Conservation (phyloP, 2,113 vertebrate species). For the Dissostichus mawsoni region DNA sequence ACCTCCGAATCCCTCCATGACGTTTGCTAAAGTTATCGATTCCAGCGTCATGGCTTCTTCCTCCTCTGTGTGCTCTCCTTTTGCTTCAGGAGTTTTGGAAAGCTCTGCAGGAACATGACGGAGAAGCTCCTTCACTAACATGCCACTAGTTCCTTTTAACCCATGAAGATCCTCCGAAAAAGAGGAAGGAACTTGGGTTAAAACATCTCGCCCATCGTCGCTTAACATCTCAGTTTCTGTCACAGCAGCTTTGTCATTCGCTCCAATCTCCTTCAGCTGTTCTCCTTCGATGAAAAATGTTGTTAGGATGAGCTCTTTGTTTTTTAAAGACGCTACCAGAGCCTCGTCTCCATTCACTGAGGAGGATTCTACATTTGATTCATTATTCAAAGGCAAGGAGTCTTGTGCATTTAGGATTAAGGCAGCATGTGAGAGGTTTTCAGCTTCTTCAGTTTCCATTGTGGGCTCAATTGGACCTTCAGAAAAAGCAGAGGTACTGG, state of each 20-base stretch:
- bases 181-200: slow-evolving; percentile 2
- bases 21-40: slow-evolving; percentile 12
- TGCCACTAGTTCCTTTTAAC: slow-evolving; percentile 6
- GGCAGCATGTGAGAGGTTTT: neutral
- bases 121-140: neutral
- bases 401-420: neutral
- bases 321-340: slow-evolving; percentile 12
- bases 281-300: neutral
- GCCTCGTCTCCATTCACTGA: neutral
- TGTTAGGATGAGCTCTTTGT: slow-evolving; percentile 4
- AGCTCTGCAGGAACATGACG: neutral
- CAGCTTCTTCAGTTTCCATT: neutral
- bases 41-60: slow-evolving; percentile 16
- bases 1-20: neutral
- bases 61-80: neutral
- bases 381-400: neutral
- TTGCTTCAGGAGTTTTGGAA: neutral
- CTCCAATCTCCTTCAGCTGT: neutral
- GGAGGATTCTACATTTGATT: neutral
- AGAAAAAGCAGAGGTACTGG: neutral
- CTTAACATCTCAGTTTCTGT: neutral
- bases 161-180: slow-evolving; percentile 20
- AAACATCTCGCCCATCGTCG: neutral
- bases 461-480: neutral
- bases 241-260: neutral